Percentiles rank a stretch among this genome's conserved stretches.
Conservation (phyloP, 2,797 vertebrate species). For the Novumbra hubbsi region DNA sequence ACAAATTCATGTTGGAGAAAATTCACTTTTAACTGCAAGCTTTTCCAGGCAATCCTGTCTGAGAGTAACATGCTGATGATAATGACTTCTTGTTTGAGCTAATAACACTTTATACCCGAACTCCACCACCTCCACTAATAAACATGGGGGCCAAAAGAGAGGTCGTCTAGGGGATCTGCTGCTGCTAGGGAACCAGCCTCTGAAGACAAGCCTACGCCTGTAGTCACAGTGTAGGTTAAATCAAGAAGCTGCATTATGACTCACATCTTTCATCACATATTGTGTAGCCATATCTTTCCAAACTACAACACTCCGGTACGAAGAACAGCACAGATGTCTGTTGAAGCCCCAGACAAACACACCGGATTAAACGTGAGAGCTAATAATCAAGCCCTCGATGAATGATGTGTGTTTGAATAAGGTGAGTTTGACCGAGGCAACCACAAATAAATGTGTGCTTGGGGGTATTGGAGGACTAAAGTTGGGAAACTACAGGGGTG, state of each 20-base stretch:
- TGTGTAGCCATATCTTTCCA: neutral
- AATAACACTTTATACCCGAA: conserved; percentile 39
- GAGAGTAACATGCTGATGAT: conserved; percentile 13
- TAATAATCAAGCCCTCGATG: too few species aligned
- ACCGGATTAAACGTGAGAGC: too few species aligned
- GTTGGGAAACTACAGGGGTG: too few species aligned
- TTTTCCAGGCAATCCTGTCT: neutral
- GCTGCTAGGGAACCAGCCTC: neutral
- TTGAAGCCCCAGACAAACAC: too few species aligned
- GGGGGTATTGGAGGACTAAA: too few species aligned
- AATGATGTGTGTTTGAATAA: too few species aligned
- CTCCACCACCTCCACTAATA: neutral
- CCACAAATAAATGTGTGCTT: too few species aligned
- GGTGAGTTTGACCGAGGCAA: too few species aligned
- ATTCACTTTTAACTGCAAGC: neutral
- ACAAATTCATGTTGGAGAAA: neutral
- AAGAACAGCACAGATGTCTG: too few species aligned
- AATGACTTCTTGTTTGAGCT: conserved; percentile 41
- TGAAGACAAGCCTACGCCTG: neutral
- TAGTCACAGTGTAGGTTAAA: neutral
- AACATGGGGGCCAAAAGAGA: conserved; percentile 3
- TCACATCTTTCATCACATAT: neutral
- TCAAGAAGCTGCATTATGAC: neutral
- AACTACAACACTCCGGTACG: too few species aligned
- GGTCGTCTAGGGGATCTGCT: neutral